Percentiles rank a stretch among this genome's conserved stretches.
These are phyloP conservation scores for Dastarcus helophoroides DNA, from an alignment of 2,888 invertebrate genomes.

Conservation along the genomic window DNA sequence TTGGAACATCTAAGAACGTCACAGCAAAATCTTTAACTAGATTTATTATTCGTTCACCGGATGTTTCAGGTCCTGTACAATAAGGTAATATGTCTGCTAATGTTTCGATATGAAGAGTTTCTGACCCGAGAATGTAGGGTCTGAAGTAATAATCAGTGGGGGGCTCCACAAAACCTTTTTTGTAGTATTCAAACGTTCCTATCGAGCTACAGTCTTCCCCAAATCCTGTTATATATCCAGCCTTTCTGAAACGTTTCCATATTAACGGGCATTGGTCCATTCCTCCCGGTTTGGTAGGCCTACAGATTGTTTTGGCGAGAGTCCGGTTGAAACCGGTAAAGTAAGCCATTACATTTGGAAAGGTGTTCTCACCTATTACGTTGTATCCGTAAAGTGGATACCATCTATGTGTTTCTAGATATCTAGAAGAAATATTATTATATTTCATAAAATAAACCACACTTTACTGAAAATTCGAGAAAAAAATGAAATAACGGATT, in stretches of 20 bases:
- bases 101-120: constrained; percentile 41
- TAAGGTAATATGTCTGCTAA: constrained; percentile 43
- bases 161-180: constrained; percentile 55
- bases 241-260: constrained; percentile 62
- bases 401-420: constrained; percentile 35
- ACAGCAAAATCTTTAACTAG: constrained; percentile 56
- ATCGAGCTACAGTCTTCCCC: constrained; percentile 64
- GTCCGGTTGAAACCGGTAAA: constrained; percentile 48
- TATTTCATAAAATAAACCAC: no score
- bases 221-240: constrained; percentile 66
- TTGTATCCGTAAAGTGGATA: constrained; percentile 32
- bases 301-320: constrained; percentile 39
- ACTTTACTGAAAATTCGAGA: no score
- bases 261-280: constrained; percentile 61
- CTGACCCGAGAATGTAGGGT: constrained; percentile 59
- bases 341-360: constrained; percentile 77
- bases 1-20: constrained; percentile 48
- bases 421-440: constrained; percentile 53
- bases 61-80: constrained; percentile 50
- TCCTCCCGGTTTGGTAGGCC: constrained; percentile 41
- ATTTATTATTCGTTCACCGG: constrained; percentile 58
- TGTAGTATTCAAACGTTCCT: constrained; percentile 62
- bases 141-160: constrained; percentile 75
- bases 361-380: constrained; percentile 78
- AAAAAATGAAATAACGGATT: no score